These are phyloP conservation scores for Steinernema hermaphroditum DNA, from an alignment of 2,888 invertebrate species.

Conservation along the genomic window DNA sequence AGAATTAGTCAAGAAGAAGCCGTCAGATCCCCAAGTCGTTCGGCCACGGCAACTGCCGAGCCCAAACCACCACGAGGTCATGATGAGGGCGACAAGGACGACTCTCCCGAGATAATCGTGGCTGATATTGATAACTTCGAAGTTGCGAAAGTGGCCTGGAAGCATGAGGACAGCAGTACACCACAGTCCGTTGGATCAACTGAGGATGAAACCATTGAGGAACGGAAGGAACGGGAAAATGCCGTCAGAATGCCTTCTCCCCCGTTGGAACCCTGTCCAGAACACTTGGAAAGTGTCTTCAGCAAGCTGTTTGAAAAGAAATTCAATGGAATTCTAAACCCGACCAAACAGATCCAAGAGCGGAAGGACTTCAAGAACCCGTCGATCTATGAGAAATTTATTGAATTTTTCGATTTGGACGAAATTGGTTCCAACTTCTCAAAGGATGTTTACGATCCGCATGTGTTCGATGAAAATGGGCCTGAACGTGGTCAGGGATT, in stretches of 20 bases:
- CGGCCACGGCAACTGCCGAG: constrained; percentile 10
- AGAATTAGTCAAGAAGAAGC: constrained; percentile 6
- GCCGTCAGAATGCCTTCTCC: constrained; percentile 13
- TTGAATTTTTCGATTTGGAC: constrained; percentile 89
- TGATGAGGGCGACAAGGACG: constrained; percentile 19
- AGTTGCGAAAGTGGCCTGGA: constrained; percentile 6
- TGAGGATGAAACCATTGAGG: background rate
- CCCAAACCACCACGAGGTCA: constrained; percentile 15
- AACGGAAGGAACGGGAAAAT: background rate
- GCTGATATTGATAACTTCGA: constrained; percentile 18
- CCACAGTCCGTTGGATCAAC: constrained; percentile 2
- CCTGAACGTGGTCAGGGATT: constrained; percentile 14
- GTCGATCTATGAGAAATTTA: constrained; percentile 93
- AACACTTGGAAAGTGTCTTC: constrained; percentile 13
- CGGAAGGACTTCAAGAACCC: constrained; percentile 93
- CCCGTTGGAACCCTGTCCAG: background rate
- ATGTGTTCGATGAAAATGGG: constrained; percentile 74
- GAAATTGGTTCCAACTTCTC: constrained; percentile 95
- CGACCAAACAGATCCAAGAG: constrained; percentile 86
- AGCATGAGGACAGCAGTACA: constrained; percentile 21
- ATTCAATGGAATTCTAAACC: constrained; percentile 77
- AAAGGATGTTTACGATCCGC: constrained; percentile 83
- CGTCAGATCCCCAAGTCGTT: background rate
- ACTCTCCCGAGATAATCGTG: background rate
- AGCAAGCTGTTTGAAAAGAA: constrained; percentile 68